Evolutionary conservation across 1,140 invertebrate genomes (phyloP).

Genomic region (Mamestra configurata): DNA sequence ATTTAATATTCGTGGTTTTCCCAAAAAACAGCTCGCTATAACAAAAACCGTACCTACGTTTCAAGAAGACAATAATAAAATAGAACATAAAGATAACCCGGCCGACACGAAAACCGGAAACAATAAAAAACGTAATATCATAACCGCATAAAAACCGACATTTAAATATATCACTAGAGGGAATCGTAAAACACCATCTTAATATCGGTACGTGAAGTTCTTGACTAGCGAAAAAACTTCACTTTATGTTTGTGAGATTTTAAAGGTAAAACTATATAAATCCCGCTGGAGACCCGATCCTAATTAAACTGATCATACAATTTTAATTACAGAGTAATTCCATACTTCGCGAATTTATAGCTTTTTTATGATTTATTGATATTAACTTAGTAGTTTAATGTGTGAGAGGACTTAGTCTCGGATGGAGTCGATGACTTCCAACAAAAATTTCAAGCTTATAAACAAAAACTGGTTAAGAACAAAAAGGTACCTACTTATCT

Average conservation of each 20-base stretch:
- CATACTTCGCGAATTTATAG: slow-evolving; percentile 38
- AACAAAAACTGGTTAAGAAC: not conserved
- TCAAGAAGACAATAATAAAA: slow-evolving; percentile 54
- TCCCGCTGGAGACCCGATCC: not conserved
- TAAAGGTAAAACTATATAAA: slow-evolving; percentile 26
- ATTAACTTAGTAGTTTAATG: slow-evolving; percentile 32
- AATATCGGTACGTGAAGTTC: slow-evolving; percentile 32
- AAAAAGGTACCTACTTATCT: slow-evolving; percentile 14
- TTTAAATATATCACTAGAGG: slow-evolving; percentile 52
- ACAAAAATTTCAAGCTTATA: not conserved
- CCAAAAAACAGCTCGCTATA: slow-evolving; percentile 12
- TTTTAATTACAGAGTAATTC: slow-evolving; percentile 30
- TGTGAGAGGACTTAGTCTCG: slow-evolving; percentile 26
- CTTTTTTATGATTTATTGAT: slow-evolving; percentile 40
- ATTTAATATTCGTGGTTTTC: slow-evolving; percentile 32
- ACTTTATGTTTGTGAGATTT: slow-evolving; percentile 26
- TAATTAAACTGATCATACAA: slow-evolving; percentile 41
- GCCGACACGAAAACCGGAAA: slow-evolving; percentile 56
- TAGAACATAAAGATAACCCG: slow-evolving; percentile 58
- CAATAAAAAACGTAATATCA: slow-evolving; percentile 56
- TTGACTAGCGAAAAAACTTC: slow-evolving; percentile 25
- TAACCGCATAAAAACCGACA: slow-evolving; percentile 50
- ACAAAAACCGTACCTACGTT: slow-evolving; percentile 41
- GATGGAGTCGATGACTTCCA: slow-evolving; percentile 29
- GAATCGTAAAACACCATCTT: slow-evolving; percentile 51